Evolutionary conservation across 2,888 invertebrate genomes (phyloP), one percentile per base, ranked within the genome.

Genomic region (Catocala sponsa): DNA sequence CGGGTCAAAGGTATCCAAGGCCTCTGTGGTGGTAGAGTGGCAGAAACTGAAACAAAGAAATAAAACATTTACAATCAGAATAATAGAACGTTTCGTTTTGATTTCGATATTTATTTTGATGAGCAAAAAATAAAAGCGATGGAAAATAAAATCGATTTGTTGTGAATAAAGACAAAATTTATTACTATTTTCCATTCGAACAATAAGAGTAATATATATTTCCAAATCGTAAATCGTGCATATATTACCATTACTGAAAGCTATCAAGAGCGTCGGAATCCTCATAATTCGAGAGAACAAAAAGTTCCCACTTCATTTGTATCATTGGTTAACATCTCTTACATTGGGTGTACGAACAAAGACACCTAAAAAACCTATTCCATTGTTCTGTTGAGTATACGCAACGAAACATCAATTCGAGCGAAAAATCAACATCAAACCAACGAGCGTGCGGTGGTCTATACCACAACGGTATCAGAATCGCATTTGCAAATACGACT

Each of bases 1-100:
- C 98, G 96, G 67, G 98, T 97, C 84, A 98, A 95, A 69, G 98
- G 98, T 88, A 99, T 97, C 99, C 99, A 99, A 86, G 98, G 98
- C 92, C 99, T 96, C 91, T 98, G 98, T 76, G 99, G 98, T 79
- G 99, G 99, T 89, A 97, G 96, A 78, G 97, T 97, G 83, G 97
- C 97, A 84, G 97, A 97, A 88, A 98, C 98, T 98, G 96, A 69
- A 97, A 97, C 89, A 88, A 92, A 90, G 84, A 84, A 82, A 85
- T 80, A 78, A 63, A 79, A 57, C 78, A 55, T 32, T 65, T 55
- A 72, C 43, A 63, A 63, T 53, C 54, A 49, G 43, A 59, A 49
- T 38, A 25, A 42, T 55, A 43, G 42, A 63, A 53, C 51, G 46
- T 15, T 46, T 46, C 15, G 15, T 0, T 9, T 46, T 46, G 10